These are phyloP conservation scores for Diglossa cyanea DNA, from an alignment of 2,797 vertebrate genomes.

Conservation along the genomic window DNA sequence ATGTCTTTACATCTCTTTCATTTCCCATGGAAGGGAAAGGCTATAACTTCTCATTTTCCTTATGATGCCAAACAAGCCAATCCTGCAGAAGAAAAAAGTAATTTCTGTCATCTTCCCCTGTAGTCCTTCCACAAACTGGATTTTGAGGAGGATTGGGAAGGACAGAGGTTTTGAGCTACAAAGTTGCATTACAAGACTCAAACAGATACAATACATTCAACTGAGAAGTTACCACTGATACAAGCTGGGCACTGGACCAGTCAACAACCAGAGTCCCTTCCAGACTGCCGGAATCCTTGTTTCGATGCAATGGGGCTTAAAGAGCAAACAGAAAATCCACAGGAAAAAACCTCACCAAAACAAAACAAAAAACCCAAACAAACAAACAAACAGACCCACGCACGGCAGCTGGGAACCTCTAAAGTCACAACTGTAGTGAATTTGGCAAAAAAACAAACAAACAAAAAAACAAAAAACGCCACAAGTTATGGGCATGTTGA, in stretches of 20 bases:
- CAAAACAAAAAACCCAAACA: too few species aligned
- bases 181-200: background rate
- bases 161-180: background rate
- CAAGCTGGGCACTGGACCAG: background rate
- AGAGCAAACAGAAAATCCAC: background rate
- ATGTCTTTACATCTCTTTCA: background rate
- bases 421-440: background rate
- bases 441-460: background rate
- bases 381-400: background rate
- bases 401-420: background rate
- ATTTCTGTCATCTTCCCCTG: background rate
- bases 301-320: background rate
- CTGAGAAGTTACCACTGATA: background rate
- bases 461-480: background rate
- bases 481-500: background rate
- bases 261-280: rapidly evolving
- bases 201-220: background rate
- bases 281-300: background rate
- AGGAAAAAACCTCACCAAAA: too few species aligned
- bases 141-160: background rate
- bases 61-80: background rate
- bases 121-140: background rate
- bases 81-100: background rate
- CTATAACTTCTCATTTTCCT: background rate
- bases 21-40: background rate